Conservation (phyloP, 1,140 invertebrate species). For the Lepidotrigona ventralis region DNA sequence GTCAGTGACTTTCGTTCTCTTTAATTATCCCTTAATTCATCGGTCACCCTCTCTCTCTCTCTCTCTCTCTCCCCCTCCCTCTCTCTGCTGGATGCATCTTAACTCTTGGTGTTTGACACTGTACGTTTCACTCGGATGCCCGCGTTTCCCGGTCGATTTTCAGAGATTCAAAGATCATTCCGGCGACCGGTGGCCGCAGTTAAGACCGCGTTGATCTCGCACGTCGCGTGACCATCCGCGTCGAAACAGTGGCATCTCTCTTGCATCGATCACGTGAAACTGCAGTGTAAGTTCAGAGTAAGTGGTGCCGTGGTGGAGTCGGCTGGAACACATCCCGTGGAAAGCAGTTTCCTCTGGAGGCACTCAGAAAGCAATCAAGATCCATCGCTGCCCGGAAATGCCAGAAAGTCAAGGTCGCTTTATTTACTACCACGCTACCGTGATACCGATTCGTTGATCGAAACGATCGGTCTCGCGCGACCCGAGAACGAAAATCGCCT, state of each 20-base stretch:
- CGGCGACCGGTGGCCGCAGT: not conserved
- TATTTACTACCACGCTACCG: conserved; percentile 1
- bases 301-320: conserved; percentile 53
- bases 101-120: not conserved
- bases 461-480: not conserved
- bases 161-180: not conserved
- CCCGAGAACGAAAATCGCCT: not conserved
- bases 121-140: not conserved
- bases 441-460: not conserved
- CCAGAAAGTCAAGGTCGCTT: conserved; percentile 84
- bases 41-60: not conserved
- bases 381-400: conserved; percentile 86
- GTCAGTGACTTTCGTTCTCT: not conserved
- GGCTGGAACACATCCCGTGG: conserved; percentile 34
- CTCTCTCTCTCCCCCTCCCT: not conserved
- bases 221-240: conserved; percentile 16
- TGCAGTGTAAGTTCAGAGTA: not conserved
- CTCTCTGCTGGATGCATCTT: conserved; percentile 12
- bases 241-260: not conserved
- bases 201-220: not conserved
- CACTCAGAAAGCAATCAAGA: conserved; percentile 85
- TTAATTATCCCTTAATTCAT: no score
- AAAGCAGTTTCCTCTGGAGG: conserved; percentile 82
- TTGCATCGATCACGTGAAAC: conserved; percentile 11
- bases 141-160: not conserved